Evolutionary conservation across 1,140 invertebrate genomes (phyloP), one percentile per base, ranked within the genome.

Genomic region (Lethrus apterus): DNA sequence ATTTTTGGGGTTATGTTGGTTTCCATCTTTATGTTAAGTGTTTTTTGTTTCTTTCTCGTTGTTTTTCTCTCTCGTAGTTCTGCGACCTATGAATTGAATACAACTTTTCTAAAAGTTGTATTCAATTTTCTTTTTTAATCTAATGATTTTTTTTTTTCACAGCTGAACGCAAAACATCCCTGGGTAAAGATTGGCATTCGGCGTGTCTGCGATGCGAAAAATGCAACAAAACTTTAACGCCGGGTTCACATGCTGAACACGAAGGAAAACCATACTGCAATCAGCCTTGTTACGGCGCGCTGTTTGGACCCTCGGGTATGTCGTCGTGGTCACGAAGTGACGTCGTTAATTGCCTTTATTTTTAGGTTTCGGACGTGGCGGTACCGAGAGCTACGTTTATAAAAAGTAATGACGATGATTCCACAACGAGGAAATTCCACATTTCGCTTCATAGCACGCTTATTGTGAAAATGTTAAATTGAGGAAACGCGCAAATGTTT

Each of bases 171-270:
- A 83, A 86, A 58, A 79, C 79, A 0, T 87, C 83, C 8, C 62
- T 88, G 33, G 84, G 85, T 3, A 87, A 87, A 63, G 84, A 88
- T 60, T 89, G 84, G 84, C 86, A 88, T 54, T 66, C 77, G 4
- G 71, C 70, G 8, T 88, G 86, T 63, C 65, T 89, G 36, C 73
- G 75, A 46, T 88, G 85, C 62, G 80, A 81, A 61, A 85, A 86
- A 64, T 88, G 85, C 60, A 83, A 81, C 61, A 88, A 87, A 64
- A 86, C 82, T 0, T 63, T 89, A 19, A 76, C 79, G 15, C 77
- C 82, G 2, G 84, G 85, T 9, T 72, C 71, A 21, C 82, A 87
- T 63, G 72, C 79, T 7, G 79, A 88, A 68, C 81, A 84, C 55
- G 82, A 86, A 33, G 80, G 81, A 38, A 84, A 85, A 58, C 84